Conservation (phyloP, 2,113 vertebrate species). For the Nothoprocta pentlandii region DNA sequence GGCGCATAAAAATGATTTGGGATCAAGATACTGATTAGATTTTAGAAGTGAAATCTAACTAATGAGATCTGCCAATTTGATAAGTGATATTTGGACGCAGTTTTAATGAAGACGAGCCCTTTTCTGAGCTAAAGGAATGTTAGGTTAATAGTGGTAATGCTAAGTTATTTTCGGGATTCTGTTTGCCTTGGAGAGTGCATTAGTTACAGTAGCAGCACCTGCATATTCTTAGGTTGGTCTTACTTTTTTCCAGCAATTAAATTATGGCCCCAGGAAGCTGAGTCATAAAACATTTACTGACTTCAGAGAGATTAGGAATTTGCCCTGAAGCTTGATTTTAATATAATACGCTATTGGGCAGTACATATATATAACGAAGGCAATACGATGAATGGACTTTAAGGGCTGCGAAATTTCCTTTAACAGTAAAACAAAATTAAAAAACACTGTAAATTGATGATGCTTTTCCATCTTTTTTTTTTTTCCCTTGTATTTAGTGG, state of each 20-base stretch:
- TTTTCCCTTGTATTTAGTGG: background rate
- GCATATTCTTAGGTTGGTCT: background rate
- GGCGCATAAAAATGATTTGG: constrained; percentile 46
- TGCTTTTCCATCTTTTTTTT: background rate
- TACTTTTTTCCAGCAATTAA: background rate
- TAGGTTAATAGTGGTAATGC: constrained; percentile 11
- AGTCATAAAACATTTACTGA: background rate
- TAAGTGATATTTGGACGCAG: constrained; percentile 10
- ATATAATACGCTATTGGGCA: background rate
- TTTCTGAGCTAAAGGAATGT: constrained; percentile 10
- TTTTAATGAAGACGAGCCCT: constrained; percentile 38
- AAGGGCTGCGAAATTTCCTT: background rate
- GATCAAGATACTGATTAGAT: constrained; percentile 39
- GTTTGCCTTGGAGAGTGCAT: constrained; percentile 9
- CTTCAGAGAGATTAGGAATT: constrained; percentile 5
- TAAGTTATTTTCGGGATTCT: constrained; percentile 28
- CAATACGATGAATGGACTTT: background rate
- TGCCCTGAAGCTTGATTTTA: background rate
- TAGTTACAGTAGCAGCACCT: background rate
- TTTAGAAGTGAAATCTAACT: constrained; percentile 32
- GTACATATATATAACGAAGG: background rate
- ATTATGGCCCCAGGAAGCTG: background rate
- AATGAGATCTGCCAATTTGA: constrained; percentile 49
- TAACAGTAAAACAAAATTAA: background rate
- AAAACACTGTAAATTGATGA: background rate